Evolutionary conservation across 2,888 invertebrate species (phyloP), one percentile per base, ranked within the genome.

Genomic region (Drosophila differens): DNA sequence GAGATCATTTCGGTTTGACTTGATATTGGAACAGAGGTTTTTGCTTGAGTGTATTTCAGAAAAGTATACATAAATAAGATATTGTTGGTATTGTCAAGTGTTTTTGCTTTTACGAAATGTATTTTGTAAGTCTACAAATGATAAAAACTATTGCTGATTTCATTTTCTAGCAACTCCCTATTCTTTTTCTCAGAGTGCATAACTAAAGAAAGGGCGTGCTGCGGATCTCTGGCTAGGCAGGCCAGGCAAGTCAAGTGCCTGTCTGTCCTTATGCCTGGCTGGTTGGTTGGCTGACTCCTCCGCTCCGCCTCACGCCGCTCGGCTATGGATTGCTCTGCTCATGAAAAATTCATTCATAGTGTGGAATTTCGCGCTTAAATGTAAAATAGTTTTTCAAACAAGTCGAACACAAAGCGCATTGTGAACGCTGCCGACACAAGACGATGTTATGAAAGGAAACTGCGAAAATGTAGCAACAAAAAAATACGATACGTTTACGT

Each of bases 381-480:
- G 87, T 88, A 88, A 88, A 88, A 88, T 91, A 88, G 87, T 89
- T 88, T 87, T 88, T 89, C 85, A 90, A 91, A 87, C 88, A 91
- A 87, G 90, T 83, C 84, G 82, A 87, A 91, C 85, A 91, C 91
- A 91, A 87, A 84, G 91, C 87, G 81, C 91, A 86, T 86, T 89
- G 89, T 90, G 76, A 74, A 44, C 68, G 67, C 81, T 55, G 90
- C 86, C 89, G 89, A 82, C 73, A 81, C 73, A 76, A 71, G 76
- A 65, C 82, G 70, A 61, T 85, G 85, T 89, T 89, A 89, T 90
- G 85, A 90, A 85, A 85, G 85, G 85, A 85, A 60, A 81, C 73
- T 89, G 78, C 71, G 74, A 78, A 85, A 85, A 90, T 88, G 69
- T 80, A 76, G 69, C 86, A 76, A 76, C 41, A 80, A 77, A 85